Base-by-base conservation (phyloP, 2,888 invertebrate genomes). In the Schizotus pectinicornis region DNA sequence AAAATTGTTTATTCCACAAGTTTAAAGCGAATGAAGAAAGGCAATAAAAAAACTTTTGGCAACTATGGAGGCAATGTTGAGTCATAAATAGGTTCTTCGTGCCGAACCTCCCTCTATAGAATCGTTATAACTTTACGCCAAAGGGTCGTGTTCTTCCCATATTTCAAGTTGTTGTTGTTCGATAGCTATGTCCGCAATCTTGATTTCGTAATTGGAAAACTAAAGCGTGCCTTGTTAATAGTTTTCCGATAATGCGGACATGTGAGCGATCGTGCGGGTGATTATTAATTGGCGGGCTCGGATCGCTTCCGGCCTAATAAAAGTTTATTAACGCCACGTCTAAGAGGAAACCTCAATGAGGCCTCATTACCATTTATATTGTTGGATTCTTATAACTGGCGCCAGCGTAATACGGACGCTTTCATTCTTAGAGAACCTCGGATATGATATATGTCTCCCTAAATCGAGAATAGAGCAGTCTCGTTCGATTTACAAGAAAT, bases 401-500 rank as follows among this genome's bases (percentile, higher is more conserved):
- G 54, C 54, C 32, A 59, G 39, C 46, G 54, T 45, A 55, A 46
- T 46, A 38, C 45, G 50, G 42, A 48, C 32, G 38, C 43, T 37
- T 50, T 54, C 59, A 59, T 54, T 59, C 46, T 33, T 9, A 35
- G 8, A 59, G 42, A 37, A 50, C 47, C 56, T 51, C 32, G 32
- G 47, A 33, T 59, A 51, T 59, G 59, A 55, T 59, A 59, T 53
- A 59, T 59, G 54, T 59, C 58, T 49, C 48, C 46, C 52, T 45
- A 59, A 56, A 55, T 51, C 50, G 55, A 56, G 55, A 56, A 59
- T 56, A 56, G 59, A 51, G 51, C 55, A 59, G 59, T 59, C 59
- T 59, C 48, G 51, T 59, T 59, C 59, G 59, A 59, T 59, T 59
- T 59, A 56, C 60, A 64, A 63, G 62, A 65, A 63, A 64, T 64